Conservation (phyloP, 2,113 vertebrate genomes). For the Eupsittula cactorum region DNA sequence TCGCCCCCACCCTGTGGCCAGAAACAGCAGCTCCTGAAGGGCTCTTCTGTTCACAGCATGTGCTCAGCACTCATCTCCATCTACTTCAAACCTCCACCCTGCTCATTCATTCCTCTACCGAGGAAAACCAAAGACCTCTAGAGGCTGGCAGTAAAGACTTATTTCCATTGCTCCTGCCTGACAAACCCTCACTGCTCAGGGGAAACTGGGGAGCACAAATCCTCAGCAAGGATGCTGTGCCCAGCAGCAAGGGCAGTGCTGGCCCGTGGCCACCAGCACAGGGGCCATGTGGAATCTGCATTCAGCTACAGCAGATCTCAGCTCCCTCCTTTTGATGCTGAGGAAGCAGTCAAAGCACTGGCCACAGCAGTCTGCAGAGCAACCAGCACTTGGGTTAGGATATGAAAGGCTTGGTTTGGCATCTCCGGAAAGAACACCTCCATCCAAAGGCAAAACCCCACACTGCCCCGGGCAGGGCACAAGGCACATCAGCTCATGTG, state of each 20-base stretch:
- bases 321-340: background rate
- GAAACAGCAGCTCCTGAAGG: background rate
- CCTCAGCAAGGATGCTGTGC: background rate
- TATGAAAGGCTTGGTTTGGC: background rate
- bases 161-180: background rate
- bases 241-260: background rate
- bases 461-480: fast-evolving
- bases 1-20: conserved; percentile 11
- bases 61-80: background rate
- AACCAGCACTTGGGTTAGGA: background rate
- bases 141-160: background rate
- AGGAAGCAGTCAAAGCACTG: background rate
- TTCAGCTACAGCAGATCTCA: background rate
- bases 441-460: fast-evolving
- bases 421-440: background rate
- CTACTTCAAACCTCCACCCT: background rate
- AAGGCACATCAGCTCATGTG: fast-evolving
- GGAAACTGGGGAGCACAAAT: background rate
- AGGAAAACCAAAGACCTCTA: background rate
- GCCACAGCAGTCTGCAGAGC: background rate
- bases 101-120: background rate
- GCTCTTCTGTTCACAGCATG: background rate
- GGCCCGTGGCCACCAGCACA: background rate
- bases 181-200: background rate
- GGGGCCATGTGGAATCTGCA: background rate